A percentile compares a stretch with the other conserved stretches of the same genome.
phyloP scores from a whole-genome alignment of 2,113 vertebrate genomes.

The Oceanodroma tethys region DNA sequence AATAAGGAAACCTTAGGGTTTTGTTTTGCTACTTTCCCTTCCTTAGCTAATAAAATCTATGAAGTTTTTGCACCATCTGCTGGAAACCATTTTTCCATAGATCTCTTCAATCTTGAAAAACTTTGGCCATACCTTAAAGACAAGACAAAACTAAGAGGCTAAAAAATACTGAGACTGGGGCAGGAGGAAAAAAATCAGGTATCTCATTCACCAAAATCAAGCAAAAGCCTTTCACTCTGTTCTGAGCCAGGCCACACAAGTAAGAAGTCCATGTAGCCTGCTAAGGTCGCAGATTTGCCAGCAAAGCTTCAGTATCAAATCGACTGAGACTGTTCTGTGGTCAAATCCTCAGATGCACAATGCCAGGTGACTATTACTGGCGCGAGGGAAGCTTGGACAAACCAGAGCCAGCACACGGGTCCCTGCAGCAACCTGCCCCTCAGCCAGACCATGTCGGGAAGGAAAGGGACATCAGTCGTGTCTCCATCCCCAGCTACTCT shows the following conservation, averaged over 20 bases:
- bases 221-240: background rate
- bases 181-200: background rate
- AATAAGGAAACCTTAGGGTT: background rate
- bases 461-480: background rate
- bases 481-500: background rate
- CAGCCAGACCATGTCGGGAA: background rate
- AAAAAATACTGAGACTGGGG: background rate
- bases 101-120: background rate
- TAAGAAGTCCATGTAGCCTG: background rate
- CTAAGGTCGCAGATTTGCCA: background rate
- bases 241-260: background rate
- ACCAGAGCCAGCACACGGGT: rapidly evolving
- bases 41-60: background rate
- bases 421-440: background rate
- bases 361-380: background rate
- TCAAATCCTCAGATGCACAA: background rate
- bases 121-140: background rate
- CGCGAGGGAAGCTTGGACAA: background rate
- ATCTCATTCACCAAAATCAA: background rate
- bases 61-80: slow-evolving; percentile 21
- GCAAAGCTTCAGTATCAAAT: background rate
- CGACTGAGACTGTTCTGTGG: background rate
- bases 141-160: background rate
- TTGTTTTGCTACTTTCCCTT: background rate
- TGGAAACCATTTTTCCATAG: slow-evolving; percentile 5